A percentile compares a stretch with the other conserved stretches of the same genome.
These are phyloP conservation scores for Periophthalmodon schlosseri DNA, from an alignment of 2,113 vertebrate genomes.

Conservation along the genomic window DNA sequence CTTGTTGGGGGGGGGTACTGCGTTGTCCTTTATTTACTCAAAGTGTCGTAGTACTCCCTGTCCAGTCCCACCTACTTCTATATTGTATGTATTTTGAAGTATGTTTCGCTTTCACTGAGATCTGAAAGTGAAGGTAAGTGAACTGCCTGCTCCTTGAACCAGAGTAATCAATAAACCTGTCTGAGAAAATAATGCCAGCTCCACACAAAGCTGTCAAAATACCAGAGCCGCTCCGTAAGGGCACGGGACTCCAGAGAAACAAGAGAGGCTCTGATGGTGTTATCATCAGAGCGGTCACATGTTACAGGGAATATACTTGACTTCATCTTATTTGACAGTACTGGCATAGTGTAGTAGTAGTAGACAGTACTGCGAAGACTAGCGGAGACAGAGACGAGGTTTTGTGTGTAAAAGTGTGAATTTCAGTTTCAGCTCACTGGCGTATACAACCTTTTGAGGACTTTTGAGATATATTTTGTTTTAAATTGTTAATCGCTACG, in stretches of 20 bases:
- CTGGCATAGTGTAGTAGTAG: background rate
- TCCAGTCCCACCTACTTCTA: background rate
- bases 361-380: background rate
- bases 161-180: conserved; percentile 19
- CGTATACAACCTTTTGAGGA: too few species aligned
- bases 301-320: conserved; percentile 11
- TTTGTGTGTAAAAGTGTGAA: background rate
- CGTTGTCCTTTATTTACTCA: background rate
- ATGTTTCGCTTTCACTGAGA: conserved; percentile 4
- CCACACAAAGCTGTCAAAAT: conserved; percentile 10
- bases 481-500: too few species aligned
- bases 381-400: too few species aligned
- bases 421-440: background rate
- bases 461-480: too few species aligned
- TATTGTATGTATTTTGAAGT: background rate
- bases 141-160: background rate
- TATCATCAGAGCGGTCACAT: background rate
- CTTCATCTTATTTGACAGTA: background rate
- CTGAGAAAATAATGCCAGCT: conserved; percentile 15
- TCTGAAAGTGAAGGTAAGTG: conserved; percentile 26
- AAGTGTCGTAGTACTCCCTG: background rate
- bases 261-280: background rate
- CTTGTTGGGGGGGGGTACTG: background rate
- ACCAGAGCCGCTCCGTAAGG: background rate
- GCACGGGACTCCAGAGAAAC: background rate